Base-by-base conservation (phyloP, 2,888 invertebrate species). In the Nomada fucata region DNA sequence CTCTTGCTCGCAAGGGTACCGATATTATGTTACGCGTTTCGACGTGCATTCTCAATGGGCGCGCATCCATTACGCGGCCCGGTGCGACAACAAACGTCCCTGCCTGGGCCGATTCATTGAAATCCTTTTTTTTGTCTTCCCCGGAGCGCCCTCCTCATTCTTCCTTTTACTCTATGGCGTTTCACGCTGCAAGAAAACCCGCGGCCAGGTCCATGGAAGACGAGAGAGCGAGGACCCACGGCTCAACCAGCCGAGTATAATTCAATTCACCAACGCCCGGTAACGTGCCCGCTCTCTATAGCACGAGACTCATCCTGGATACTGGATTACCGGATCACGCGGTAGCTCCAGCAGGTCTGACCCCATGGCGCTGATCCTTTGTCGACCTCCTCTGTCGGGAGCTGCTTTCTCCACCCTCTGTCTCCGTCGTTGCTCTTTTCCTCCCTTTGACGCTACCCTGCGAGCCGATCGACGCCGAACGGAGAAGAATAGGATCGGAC, bases 1-100 rank as follows among this genome's bases (percentile, higher is more conserved):
- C 91, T 91, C 91, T 91, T 92, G 89, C 85, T 70, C 80, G 80
- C 83, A 90, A 91, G 90, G 89, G 87, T 90, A 90, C 89, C 82
- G 91, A 93, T 91, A 93, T 93, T 92, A 91, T 93, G 92, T 93
- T 92, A 92, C 92, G 89, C 92, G 89, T 91, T 90, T 89, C 89
- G 89, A 86, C 87, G 84, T 87, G 75, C 82, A 68, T 72, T 76
- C 76, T 91, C 85, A 92, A 92, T 92, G 89, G 91, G 87, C 87
- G 88, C 86, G 88, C 91, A 91, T 91, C 92, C 89, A 92, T 92
- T 92, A 91, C 91, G 85, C 83, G 85, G 90, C 91, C 91, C 88
- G 92, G 90, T 91, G 91, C 89, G 90, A 91, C 91, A 91, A 91
- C 90, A 91, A 87, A 61, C 76, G 74, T 80, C 77, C 68, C 70